Evolutionary conservation across 1,140 invertebrate species (phyloP), one percentile per base, ranked within the genome.

Genomic region (Zaprionus davidi): DNA sequence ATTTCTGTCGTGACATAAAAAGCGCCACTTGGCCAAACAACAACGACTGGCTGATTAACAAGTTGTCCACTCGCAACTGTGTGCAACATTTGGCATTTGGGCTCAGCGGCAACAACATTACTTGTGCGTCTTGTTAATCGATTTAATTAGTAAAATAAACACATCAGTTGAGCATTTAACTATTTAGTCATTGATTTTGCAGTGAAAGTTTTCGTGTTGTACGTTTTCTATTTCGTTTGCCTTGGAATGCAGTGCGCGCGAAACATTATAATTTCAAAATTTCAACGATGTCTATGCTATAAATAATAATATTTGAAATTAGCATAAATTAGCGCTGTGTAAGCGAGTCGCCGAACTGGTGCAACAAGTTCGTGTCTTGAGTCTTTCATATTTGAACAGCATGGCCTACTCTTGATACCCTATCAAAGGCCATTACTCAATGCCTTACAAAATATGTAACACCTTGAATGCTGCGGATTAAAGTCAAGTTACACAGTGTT

Each of bases 291-390:
- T 31, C 56, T 36, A 15, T 62, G 57, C 49, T 28, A 53, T 34
- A 67, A 73, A 73, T 51, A 41, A 57, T 67, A 38, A 62, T 67
- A 20, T 34, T 44, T 56, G 15, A 31, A 67, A 79, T 76, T 71
- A 76, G 36, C 74, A 79, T 76, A 76, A 67, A 77, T 82, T 58
- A 57, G 15, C 36, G 56, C 60, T 57, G 56, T 71, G 71, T 74
- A 65, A 78, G 59, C 79, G 64, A 31, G 84, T 80, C 24, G n/a
- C 41, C 41, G 34, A 88, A 87, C 83, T 88, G 73, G 80, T 83
- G 84, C 80, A 83, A 77, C 83, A 62, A 87, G 83, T 87, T 86
- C 72, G 81, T 71, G 71, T 70, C 67, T 68, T 58, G 56, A 58
- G 68, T 85, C 78, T 76, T 83, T 87, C 66, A 58, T 44, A 44